Percentiles rank a stretch among this genome's conserved stretches.
Conservation (phyloP, 2,888 invertebrate genomes). For the Anagyrus pseudococci region DNA sequence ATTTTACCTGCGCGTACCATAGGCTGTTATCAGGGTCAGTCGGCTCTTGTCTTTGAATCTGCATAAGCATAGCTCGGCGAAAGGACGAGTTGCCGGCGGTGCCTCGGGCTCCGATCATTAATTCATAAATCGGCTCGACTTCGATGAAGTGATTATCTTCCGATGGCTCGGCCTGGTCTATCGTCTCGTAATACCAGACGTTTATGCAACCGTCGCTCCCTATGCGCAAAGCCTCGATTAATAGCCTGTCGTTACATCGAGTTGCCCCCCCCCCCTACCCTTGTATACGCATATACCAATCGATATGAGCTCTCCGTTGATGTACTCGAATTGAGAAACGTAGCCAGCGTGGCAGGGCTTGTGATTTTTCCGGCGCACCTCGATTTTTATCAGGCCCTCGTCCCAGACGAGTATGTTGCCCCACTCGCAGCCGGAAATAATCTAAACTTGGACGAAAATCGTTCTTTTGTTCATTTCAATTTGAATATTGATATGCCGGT, state of each 20-base stretch:
- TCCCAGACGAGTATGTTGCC: slow-evolving; percentile 94
- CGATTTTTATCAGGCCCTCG: slow-evolving; percentile 84
- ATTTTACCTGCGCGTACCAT: slow-evolving; percentile 81
- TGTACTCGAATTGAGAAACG: slow-evolving; percentile 71
- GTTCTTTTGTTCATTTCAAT: too few species aligned
- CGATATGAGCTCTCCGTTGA: slow-evolving; percentile 65
- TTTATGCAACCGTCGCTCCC: slow-evolving; percentile 80
- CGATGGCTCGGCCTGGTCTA: slow-evolving; percentile 85
- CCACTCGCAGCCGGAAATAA: slow-evolving; percentile 88
- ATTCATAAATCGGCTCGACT: slow-evolving; percentile 87
- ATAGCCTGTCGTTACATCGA: too few species aligned
- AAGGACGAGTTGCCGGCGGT: slow-evolving; percentile 40
- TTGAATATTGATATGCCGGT: too few species aligned
- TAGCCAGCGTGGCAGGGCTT: slow-evolving; percentile 77
- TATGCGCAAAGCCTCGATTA: too few species aligned
- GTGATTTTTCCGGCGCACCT: slow-evolving; percentile 75
- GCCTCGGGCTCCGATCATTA: slow-evolving; percentile 66
- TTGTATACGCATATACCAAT: slow-evolving; percentile 64
- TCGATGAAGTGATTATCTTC: slow-evolving; percentile 82
- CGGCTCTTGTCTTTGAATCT: slow-evolving; percentile 63
- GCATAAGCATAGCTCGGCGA: slow-evolving; percentile 61
- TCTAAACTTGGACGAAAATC: slow-evolving; percentile 59
- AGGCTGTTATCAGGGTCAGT: slow-evolving; percentile 56
- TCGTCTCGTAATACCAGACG: slow-evolving; percentile 90
- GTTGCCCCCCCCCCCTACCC: too few species aligned